These are phyloP conservation scores for Anthrax anthrax DNA, from an alignment of 2,888 invertebrate genomes.

Conservation along the genomic window DNA sequence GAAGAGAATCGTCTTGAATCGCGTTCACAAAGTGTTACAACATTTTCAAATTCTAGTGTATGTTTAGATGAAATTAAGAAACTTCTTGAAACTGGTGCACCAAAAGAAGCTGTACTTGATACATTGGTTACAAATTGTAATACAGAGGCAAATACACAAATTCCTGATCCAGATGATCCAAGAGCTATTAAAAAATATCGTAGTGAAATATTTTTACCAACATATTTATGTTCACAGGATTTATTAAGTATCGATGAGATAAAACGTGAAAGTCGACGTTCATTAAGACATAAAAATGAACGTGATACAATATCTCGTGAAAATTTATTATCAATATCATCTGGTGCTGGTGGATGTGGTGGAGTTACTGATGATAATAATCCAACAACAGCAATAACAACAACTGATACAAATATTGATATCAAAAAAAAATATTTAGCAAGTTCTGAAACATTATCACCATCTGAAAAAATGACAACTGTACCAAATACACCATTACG, in stretches of 20 bases:
- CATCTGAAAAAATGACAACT: constrained; percentile 25
- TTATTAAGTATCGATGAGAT: constrained; percentile 27
- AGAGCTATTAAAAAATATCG: constrained; percentile 25
- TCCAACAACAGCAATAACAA: too few species aligned
- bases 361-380: neutral
- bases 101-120: constrained; percentile 32
- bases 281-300: constrained; percentile 26
- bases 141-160: constrained; percentile 34
- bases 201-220: constrained; percentile 31
- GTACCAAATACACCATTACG: constrained; percentile 12
- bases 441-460: constrained; percentile 31
- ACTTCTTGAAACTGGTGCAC: constrained; percentile 51
- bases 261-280: constrained; percentile 28
- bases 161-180: constrained; percentile 25
- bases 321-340: constrained; percentile 29
- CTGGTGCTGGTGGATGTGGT: constrained; percentile 11
- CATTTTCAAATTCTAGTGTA: constrained; percentile 34
- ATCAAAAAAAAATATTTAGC: constrained; percentile 25
- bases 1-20: constrained; percentile 33
- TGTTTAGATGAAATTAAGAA: constrained; percentile 41
- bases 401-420: neutral
- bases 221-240: constrained; percentile 27
- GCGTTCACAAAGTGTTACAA: constrained; percentile 34
- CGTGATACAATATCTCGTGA: constrained; percentile 27
- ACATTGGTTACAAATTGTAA: constrained; percentile 33